phyloP scores from a whole-genome alignment of 2,888 invertebrate genomes.

The Cheilosia scutellata region DNA sequence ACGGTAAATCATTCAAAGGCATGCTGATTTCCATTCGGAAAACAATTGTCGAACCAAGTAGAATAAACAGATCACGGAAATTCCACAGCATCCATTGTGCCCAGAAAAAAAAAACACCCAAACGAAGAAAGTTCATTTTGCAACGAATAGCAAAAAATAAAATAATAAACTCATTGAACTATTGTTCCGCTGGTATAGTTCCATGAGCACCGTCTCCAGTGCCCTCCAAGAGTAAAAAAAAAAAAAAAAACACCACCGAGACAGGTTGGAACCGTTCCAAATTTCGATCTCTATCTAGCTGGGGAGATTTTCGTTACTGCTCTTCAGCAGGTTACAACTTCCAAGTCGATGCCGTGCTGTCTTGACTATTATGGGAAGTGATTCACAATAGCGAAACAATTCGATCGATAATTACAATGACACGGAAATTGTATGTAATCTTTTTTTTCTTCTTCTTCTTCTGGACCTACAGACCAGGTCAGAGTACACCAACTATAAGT shows the following conservation, averaged over 20 bases:
- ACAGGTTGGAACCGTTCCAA: slow-evolving; percentile 63
- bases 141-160: slow-evolving; percentile 37
- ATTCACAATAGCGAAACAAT: slow-evolving; percentile 72
- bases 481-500: slow-evolving; percentile 35
- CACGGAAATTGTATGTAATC: slow-evolving; percentile 67
- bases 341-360: slow-evolving; percentile 48
- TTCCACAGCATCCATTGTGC: slow-evolving; percentile 23
- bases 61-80: slow-evolving; percentile 60
- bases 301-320: slow-evolving; percentile 23
- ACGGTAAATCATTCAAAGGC: slow-evolving; percentile 60
- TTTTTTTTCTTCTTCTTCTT: slow-evolving; percentile 22
- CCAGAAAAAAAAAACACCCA: slow-evolving; percentile 4
- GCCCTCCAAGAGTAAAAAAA: slow-evolving; percentile 12
- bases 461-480: slow-evolving; percentile 28
- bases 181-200: slow-evolving; percentile 39
- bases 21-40: slow-evolving; percentile 58
- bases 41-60: slow-evolving; percentile 12
- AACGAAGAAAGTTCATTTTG: slow-evolving; percentile 61
- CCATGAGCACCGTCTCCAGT: slow-evolving; percentile 8
- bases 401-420: slow-evolving; percentile 75
- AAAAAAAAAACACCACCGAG: slow-evolving; percentile 46
- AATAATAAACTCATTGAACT: slow-evolving; percentile 61
- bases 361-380: slow-evolving; percentile 53
- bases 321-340: slow-evolving; percentile 56
- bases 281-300: slow-evolving; percentile 49